Conservation (phyloP, 2,113 vertebrate genomes). For the Heptranchias perlo region DNA sequence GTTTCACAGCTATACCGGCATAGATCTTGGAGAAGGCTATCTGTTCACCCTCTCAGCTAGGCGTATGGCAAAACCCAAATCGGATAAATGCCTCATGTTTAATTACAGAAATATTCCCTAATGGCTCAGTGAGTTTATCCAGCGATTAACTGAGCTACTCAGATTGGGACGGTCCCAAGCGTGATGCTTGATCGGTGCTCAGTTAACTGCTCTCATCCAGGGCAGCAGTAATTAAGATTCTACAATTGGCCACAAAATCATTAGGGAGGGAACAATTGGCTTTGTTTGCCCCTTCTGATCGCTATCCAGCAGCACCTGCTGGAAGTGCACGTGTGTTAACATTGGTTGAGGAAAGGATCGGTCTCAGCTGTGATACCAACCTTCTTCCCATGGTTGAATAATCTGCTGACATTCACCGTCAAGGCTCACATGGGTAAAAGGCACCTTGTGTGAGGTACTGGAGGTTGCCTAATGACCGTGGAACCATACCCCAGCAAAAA, state of each 20-base stretch:
- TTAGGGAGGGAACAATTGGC: neutral
- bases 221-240: neutral
- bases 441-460: neutral
- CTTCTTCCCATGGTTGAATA: neutral
- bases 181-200: too few species aligned
- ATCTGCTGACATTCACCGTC: neutral
- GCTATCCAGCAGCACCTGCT: neutral
- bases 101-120: neutral
- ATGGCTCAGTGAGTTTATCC: neutral
- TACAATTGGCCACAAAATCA: neutral
- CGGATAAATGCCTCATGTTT: neutral
- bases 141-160: neutral
- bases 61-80: neutral
- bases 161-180: too few species aligned
- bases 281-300: neutral
- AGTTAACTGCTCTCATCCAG: neutral
- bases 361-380: neutral
- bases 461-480: neutral
- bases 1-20: neutral
- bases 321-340: neutral
- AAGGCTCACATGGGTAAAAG: neutral
- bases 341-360: neutral
- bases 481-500: conserved; percentile 14
- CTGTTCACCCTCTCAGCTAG: too few species aligned
- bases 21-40: neutral